Conservation (phyloP, 2,888 invertebrate species). For the Heterodera filipjevi region DNA sequence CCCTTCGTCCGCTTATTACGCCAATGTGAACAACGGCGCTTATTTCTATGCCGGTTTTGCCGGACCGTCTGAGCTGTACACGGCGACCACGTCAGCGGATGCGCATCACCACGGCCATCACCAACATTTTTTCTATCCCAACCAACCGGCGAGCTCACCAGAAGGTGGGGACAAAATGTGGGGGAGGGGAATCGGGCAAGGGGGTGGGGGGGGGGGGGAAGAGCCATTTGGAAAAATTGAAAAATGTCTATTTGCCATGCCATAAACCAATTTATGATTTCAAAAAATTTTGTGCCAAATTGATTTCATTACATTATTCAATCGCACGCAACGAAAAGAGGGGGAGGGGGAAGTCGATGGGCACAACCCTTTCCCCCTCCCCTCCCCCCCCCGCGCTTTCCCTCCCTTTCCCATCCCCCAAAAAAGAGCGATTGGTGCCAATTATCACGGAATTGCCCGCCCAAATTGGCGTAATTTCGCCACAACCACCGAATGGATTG, state of each 20-base stretch:
- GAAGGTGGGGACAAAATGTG: constrained; percentile 39
- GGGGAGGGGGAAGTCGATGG: neutral
- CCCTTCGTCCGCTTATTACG: neutral
- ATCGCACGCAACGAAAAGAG: constrained; percentile 15
- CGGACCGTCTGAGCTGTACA: neutral
- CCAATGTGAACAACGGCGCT: neutral
- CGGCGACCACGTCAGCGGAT: neutral
- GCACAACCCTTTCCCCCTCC: neutral
- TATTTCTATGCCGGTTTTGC: neutral
- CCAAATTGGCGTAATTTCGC: constrained; percentile 18
- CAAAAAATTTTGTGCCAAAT: neutral
- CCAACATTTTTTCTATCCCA: constrained; percentile 38
- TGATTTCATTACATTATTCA: neutral
- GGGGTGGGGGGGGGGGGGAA: neutral
- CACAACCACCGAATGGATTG: neutral
- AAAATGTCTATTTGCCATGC: neutral
- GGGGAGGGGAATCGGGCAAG: neutral
- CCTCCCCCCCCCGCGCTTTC: neutral
- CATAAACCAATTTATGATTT: neutral
- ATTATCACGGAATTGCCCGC: constrained; percentile 10
- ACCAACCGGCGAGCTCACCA: constrained; percentile 43
- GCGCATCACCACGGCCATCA: constrained; percentile 19
- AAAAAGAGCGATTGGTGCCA: neutral
- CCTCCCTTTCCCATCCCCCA: neutral
- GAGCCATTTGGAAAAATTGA: neutral